These are phyloP conservation scores for Drosophila insularis DNA, from an alignment of 1,140 invertebrate species.

Conservation along the genomic window DNA sequence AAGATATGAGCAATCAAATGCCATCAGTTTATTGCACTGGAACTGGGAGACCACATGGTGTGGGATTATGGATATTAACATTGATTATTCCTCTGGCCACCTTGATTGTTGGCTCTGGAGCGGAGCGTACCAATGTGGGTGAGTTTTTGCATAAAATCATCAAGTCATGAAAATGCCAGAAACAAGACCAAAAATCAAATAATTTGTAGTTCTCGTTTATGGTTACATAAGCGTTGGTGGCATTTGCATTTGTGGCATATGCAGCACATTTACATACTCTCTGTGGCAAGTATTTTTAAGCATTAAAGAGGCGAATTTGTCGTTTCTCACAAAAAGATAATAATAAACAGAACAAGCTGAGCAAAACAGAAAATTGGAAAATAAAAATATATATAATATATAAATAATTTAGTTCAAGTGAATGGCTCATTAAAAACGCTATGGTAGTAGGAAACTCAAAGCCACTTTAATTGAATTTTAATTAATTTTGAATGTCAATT, in stretches of 20 bases:
- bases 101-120: conserved; percentile 25
- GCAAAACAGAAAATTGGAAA: conserved; percentile 60
- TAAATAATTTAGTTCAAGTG: too few relatives aligned
- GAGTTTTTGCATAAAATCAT: conserved; percentile 25
- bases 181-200: background rate
- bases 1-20: conserved; percentile 12
- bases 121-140: conserved; percentile 65
- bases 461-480: too few relatives aligned
- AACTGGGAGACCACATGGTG: too few relatives aligned
- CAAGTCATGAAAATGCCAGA: background rate
- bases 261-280: conserved; percentile 2
- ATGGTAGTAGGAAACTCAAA: too few relatives aligned
- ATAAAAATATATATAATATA: background rate
- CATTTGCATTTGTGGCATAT: conserved; percentile 17
- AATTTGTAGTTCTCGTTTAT: conserved; percentile 7
- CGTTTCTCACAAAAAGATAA: conserved; percentile 32
- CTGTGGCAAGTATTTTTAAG: conserved; percentile 47
- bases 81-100: conserved; percentile 23
- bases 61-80: conserved; percentile 21
- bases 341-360: conserved; percentile 68
- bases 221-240: conserved; percentile 39
- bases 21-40: conserved; percentile 2
- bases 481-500: too few relatives aligned
- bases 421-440: too few relatives aligned
- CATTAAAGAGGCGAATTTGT: conserved; percentile 37